Conservation (phyloP, 2,888 invertebrate species). For the Pocota personata region DNA sequence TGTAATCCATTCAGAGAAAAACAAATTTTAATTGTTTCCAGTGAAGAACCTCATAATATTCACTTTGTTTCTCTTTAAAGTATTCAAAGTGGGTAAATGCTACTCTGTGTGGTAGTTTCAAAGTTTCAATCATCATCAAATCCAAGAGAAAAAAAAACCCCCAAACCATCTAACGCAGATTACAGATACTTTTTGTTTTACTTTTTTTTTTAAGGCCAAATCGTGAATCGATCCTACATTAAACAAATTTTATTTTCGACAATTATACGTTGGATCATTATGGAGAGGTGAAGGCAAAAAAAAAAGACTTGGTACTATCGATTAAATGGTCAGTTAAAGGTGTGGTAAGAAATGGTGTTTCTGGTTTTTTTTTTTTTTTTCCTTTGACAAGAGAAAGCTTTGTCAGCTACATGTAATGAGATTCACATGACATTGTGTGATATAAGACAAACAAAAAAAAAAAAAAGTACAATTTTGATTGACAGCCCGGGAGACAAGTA, state of each 20-base stretch:
- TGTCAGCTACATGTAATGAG: slow-evolving; percentile 43
- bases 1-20: slow-evolving; percentile 18
- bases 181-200: slow-evolving; percentile 32
- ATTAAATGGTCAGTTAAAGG: slow-evolving; percentile 43
- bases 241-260: slow-evolving; percentile 22
- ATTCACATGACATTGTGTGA: slow-evolving; percentile 31
- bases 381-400: slow-evolving; percentile 41
- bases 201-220: slow-evolving; percentile 32
- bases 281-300: neutral
- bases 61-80: neutral
- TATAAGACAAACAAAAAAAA: too few species aligned
- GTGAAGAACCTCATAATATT: slow-evolving; percentile 18
- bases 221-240: slow-evolving; percentile 46
- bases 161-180: slow-evolving; percentile 1
- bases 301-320: slow-evolving; percentile 38
- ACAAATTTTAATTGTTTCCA: slow-evolving; percentile 48
- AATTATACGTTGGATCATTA: neutral
- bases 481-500: slow-evolving; percentile 69
- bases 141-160: slow-evolving; percentile 1
- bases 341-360: slow-evolving; percentile 40
- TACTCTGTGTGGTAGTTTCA: slow-evolving; percentile 33
- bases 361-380: slow-evolving; percentile 21
- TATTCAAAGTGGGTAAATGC: slow-evolving; percentile 16
- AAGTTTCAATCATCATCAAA: slow-evolving; percentile 59
- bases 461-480: slow-evolving; percentile 50